Evolutionary conservation across 37 sponge, comb jelly and placozoan species (phyloP).

Genomic region (Axinella damicornis): DNA sequence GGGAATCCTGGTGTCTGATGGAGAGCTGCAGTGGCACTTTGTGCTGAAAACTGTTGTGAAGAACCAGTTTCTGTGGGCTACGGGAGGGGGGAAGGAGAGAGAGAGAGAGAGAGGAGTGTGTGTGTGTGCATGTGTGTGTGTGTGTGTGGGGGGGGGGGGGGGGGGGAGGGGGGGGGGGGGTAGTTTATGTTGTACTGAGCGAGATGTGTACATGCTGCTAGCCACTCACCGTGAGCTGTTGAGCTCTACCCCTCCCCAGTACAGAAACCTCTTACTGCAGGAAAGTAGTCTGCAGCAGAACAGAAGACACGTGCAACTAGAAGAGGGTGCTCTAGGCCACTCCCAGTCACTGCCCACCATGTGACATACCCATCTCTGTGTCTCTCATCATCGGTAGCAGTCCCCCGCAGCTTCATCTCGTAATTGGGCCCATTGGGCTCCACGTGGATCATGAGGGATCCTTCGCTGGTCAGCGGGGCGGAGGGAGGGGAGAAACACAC

Average conservation of each 20-base stretch:
- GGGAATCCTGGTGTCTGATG: conserved; percentile 14
- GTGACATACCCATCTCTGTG: background rate
- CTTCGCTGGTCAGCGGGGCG: conserved; percentile 17
- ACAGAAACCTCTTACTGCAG: conserved; percentile 47
- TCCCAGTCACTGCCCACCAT: background rate
- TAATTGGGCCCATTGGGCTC: conserved; percentile 68
- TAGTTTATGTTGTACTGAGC: too few species aligned
- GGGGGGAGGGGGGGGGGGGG: too few species aligned
- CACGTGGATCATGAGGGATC: conserved; percentile 43
- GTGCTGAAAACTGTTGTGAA: conserved; percentile 45
- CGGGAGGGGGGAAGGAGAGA: too few species aligned
- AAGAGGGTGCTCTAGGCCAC: background rate
- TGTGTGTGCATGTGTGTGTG: too few species aligned
- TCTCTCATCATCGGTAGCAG: background rate
- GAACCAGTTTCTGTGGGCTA: conserved; percentile 34
- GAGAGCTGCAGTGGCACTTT: conserved; percentile 46
- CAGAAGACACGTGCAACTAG: too few species aligned
- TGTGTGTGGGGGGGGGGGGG: too few species aligned
- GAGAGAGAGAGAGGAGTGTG: too few species aligned
- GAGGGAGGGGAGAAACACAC: conserved; percentile 37
- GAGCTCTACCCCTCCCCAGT: conserved; percentile 65
- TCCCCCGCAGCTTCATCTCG: conserved; percentile 67
- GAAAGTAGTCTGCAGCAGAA: conserved; percentile 33
- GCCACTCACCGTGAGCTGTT: conserved; percentile 32
- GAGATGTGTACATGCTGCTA: too few species aligned